phyloP scores from a whole-genome alignment of 2,113 vertebrate genomes.

The Fregata magnificens region DNA sequence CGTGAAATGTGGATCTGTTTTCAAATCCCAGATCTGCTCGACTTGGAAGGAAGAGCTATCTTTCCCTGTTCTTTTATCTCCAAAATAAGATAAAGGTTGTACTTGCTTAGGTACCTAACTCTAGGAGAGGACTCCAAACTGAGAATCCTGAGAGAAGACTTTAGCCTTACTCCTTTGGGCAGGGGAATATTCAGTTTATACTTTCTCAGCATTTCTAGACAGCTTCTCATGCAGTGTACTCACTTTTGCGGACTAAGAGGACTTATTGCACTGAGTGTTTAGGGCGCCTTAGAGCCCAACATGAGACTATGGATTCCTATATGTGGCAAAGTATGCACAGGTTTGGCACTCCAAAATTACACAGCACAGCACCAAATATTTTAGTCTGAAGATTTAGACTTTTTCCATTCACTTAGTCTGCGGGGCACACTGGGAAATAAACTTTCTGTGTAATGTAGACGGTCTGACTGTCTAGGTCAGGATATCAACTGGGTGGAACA shows the following conservation, averaged over 20 bases:
- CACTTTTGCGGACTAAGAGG: neutral
- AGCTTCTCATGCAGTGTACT: neutral
- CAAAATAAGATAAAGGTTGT: neutral
- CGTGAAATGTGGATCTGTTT: neutral
- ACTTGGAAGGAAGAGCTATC: neutral
- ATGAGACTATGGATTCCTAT: neutral
- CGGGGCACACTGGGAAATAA: neutral
- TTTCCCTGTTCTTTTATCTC: neutral
- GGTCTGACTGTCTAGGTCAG: neutral
- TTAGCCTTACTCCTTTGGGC: neutral
- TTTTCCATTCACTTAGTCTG: neutral
- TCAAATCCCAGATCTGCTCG: neutral
- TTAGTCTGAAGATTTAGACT: neutral
- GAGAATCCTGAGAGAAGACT: neutral
- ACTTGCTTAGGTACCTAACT: neutral
- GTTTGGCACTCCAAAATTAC: neutral
- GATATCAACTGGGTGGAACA: neutral
- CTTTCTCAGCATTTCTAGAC: neutral
- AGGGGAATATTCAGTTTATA: neutral
- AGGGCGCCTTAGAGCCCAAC: neutral
- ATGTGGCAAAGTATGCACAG: neutral
- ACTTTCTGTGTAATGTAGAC: neutral
- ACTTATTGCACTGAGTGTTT: neutral
- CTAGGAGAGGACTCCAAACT: neutral
- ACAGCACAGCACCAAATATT: rapidly evolving